Base-by-base conservation (phyloP, 2,888 invertebrate genomes). In the Sceliomorpha sp. region DNA sequence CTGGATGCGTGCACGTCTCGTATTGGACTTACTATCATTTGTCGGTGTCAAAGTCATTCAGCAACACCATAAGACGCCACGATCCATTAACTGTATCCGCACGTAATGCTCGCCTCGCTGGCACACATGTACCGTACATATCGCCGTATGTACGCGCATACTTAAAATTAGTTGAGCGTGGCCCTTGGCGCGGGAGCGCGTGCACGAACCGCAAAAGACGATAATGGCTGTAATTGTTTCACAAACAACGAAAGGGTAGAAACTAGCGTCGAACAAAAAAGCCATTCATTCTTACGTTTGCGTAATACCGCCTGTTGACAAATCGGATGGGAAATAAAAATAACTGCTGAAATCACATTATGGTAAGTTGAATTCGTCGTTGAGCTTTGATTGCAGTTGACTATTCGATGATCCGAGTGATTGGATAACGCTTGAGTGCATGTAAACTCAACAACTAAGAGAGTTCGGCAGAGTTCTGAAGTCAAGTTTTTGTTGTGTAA, bases 1-100 rank as follows among this genome's bases (percentile, higher is more conserved):
- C 76, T 56, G 42, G 50, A 55, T 73, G 68, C 76, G 76, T 75
- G 75, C 74, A 71, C 80, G 82, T 82, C 84, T 81, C 77, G 77
- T 77, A 83, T 78, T 78, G 79, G 80, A 81, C 80, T 81, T 80
- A 78, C 78, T 75, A 79, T 82, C 84, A 86, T 86, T 83, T 85
- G 84, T 86, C 86, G 81, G 83, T 80, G 86, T 86, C 86, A 83
- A 79, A 80, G 83, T 81, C 84, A 80, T 83, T 84, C 83, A 82
- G 78, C 80, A 78, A 79, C 84, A 71, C 75, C 76, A 74, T 73
- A 72, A 78, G 76, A 73, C 75, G 73, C 75, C 71, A 73, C 78
- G 72, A 72, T 56, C 51, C 70, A 73, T 73, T 73, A 70, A 70
- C 67, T 53, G 70, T 70, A 67, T 69, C 72, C 66, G 72, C 72